Evolutionary conservation across 2,888 invertebrate species (phyloP), one percentile per base, ranked within the genome.

Genomic region (Imbricaverruca yamaguchii): DNA sequence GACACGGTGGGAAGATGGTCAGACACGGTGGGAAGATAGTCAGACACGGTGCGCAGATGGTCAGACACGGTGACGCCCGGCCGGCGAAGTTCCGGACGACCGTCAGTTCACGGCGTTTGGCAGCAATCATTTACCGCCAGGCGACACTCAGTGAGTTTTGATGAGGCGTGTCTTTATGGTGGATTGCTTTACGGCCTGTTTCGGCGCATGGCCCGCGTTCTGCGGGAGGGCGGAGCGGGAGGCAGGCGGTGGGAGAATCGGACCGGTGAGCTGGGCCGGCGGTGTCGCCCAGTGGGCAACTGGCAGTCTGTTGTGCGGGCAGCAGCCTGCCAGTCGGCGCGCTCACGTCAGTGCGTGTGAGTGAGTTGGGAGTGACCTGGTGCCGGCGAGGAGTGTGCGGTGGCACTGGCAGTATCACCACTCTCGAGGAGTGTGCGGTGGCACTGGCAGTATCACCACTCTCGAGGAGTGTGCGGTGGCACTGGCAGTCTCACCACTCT

Each of bases 101-200:
- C 39, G 39, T 39, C 39, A 39, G 39, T 39, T 39, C 39, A 39
- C 39, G 39, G 39, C 39, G 39, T 39, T 4, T 39, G 39, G 39
- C 39, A 15, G 39, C 69, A 39, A 69, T 39, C 69, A 10, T 9
- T 39, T 15, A 25, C 69, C 15, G 15, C 39, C 39, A 12, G 18
- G 23, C 25, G 39, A 39, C 69, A 39, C 39, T 69, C 69, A 69
- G 69, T 15, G 69, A 69, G 69, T 69, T 69, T 69, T 69, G 69
- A 69, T 69, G 69, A 69, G 69, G 15, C 69, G 69, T 69, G 39
- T 69, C 69, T 69, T 15, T 69, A 69, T 39, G 69, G 69, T 69
- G 69, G 69, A 69, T 69, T 69, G 69, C 39, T 69, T 69, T 69
- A 69, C 39, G 69, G 69, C 69, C 69, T 12, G 69, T 69, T 69